These are phyloP conservation scores for Sitodiplosis mosellana DNA, from an alignment of 1,140 invertebrate genomes.

Conservation along the genomic window DNA sequence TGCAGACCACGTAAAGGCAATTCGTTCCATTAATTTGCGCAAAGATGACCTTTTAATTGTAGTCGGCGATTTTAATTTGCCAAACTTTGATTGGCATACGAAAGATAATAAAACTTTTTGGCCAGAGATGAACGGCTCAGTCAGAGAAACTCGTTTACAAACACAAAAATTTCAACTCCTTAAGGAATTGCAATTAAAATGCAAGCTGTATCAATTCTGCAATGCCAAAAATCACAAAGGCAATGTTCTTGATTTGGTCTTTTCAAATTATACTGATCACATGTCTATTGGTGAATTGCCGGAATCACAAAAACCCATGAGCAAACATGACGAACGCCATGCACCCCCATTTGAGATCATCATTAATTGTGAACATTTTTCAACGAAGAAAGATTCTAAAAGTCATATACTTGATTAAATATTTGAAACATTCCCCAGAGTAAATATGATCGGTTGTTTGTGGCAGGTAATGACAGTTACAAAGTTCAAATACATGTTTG, in stretches of 20 bases:
- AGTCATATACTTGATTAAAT: no score
- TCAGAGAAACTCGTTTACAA: neutral
- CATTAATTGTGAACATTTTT: neutral
- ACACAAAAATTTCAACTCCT: no score
- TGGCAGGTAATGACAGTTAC: no score
- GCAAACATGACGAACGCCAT: neutral
- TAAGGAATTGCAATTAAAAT: neutral
- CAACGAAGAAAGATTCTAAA: no score
- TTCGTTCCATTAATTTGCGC: neutral
- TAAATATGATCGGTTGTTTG: no score
- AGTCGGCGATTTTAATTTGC: neutral
- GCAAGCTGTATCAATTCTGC: neutral
- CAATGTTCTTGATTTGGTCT: neutral
- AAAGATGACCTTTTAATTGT: neutral
- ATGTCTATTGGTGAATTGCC: no score
- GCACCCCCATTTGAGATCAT: neutral
- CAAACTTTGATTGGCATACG: neutral
- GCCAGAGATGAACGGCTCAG: no score
- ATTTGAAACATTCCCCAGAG: no score
- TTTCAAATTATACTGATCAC: neutral
- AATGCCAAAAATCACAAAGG: neutral
- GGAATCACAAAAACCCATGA: neutral
- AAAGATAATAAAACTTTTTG: neutral
- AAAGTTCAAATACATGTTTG: no score
- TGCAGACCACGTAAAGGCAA: neutral